Evolutionary conservation across 2,797 vertebrate species (phyloP).

Genomic region (Gymnodraco acuticeps): DNA sequence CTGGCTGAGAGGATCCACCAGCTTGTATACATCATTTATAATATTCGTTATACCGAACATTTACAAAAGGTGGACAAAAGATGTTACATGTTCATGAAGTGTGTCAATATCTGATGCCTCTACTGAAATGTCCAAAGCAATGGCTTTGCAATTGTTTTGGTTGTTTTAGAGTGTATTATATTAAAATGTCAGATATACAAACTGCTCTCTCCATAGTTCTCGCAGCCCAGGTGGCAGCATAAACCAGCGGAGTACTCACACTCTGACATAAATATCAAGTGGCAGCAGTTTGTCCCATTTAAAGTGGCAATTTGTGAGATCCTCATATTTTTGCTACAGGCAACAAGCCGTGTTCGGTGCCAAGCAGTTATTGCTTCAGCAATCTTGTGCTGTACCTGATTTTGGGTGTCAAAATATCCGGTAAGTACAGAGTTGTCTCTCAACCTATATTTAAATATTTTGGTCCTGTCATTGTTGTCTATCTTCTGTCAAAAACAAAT

Average conservation of each 20-base stretch:
- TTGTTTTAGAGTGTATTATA: constrained; percentile 59
- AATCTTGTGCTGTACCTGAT: constrained; percentile 36
- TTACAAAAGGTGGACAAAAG: constrained; percentile 37
- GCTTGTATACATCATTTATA: constrained; percentile 51
- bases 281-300: constrained; percentile 60
- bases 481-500: constrained; percentile 14
- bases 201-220: constrained; percentile 53
- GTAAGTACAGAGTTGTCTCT: constrained; percentile 40
- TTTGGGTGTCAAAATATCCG: constrained; percentile 47
- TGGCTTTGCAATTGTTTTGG: constrained; percentile 30
- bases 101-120: constrained; percentile 40
- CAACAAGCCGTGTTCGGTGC: constrained; percentile 31
- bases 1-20: constrained; percentile 53
- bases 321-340: constrained; percentile 50
- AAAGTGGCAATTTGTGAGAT: constrained; percentile 68
- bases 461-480: constrained; percentile 34
- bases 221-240: constrained; percentile 63
- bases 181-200: constrained; percentile 69
- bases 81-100: constrained; percentile 50
- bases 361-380: constrained; percentile 43
- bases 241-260: constrained; percentile 49
- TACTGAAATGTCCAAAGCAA: constrained; percentile 46
- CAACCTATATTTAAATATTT: constrained; percentile 44
- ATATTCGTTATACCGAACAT: constrained; percentile 18
- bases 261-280: constrained; percentile 51